Evolutionary conservation across 2,888 invertebrate species (phyloP), one percentile per base, ranked within the genome.

Genomic region (Campopleginae sp.): DNA sequence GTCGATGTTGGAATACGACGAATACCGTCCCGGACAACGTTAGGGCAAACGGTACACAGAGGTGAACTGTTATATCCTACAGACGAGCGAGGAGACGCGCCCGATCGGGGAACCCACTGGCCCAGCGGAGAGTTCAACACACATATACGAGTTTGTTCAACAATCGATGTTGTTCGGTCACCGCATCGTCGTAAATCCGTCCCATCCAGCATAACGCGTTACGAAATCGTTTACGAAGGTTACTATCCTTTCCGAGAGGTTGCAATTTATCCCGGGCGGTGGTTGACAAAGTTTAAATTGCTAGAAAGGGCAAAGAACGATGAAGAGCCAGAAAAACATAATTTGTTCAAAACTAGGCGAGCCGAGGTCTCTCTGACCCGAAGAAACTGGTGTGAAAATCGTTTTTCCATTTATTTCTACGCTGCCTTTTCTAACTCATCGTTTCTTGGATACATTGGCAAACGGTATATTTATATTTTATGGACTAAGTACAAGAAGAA

Each of bases 61-160:
- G 82, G 89, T 89, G 91, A 90, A 92, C 92, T 92, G 92, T 92
- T 92, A 92, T 92, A 92, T 92, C 89, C 89, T 87, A 65, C 81
- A 78, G 84, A 84, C 78, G 66, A 74, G 82, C 10, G 58, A 48
- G 70, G 66, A 79, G 74, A 78, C 72, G 77, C 77, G 71, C 77
- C 75, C 80, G 89, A 88, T 86, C 87, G 89, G 87, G 87, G 90
- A 89, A 91, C 91, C 91, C 88, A 91, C 89, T 92, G 91, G 91
- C 91, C 91, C 91, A 92, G 87, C 91, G 44, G 54, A 66, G 87
- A 88, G 79, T 84, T 80, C 51, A 81, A n/a, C 65, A 48, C 27
- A 33, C 23, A 48, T 33, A 3, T 86, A 88, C 87, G 91, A 89
- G 90, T 91, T 90, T 88, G 88, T 44, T 87, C 87, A 88, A 91